These are phyloP conservation scores for Scomber japonicus DNA, from an alignment of 2,113 vertebrate species.

Conservation along the genomic window DNA sequence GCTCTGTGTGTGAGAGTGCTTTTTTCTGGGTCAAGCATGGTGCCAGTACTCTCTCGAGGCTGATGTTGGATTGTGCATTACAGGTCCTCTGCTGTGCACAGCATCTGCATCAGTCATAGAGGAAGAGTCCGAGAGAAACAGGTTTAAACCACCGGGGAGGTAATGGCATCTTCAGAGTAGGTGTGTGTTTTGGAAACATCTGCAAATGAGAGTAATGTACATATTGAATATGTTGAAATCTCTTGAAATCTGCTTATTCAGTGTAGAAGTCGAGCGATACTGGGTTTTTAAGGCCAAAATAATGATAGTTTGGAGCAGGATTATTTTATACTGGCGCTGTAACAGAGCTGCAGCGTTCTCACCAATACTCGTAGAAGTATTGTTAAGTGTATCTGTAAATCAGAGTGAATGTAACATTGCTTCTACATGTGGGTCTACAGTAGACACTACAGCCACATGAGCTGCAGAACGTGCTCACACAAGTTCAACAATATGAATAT, in stretches of 20 bases:
- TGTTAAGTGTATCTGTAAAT: too few species aligned
- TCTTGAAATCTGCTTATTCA: not conserved
- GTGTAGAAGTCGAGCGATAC: too few species aligned
- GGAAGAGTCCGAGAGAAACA: conserved; percentile 13
- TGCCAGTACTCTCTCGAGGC: conserved; percentile 62
- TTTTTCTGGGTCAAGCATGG: conserved; percentile 79
- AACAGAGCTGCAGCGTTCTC: too few species aligned
- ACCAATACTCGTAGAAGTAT: too few species aligned
- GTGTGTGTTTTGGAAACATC: not conserved
- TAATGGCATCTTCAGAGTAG: not conserved
- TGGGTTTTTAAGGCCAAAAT: too few species aligned
- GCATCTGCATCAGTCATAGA: conserved; percentile 54
- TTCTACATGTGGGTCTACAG: too few species aligned
- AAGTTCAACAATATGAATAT: too few species aligned
- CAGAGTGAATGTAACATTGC: too few species aligned
- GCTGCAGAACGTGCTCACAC: too few species aligned
- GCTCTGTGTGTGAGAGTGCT: conserved; percentile 56
- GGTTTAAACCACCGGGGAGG: conserved; percentile 14
- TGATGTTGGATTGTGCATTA: conserved; percentile 48
- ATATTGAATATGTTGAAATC: not conserved
- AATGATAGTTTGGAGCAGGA: too few species aligned
- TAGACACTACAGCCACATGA: too few species aligned
- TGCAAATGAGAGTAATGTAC: not conserved
- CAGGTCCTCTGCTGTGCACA: conserved; percentile 35
- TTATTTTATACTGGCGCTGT: too few species aligned